Percentiles rank a stretch among this genome's conserved stretches.
These are phyloP conservation scores for Prionace glauca DNA, from an alignment of 2,797 vertebrate genomes.

Conservation along the genomic window DNA sequence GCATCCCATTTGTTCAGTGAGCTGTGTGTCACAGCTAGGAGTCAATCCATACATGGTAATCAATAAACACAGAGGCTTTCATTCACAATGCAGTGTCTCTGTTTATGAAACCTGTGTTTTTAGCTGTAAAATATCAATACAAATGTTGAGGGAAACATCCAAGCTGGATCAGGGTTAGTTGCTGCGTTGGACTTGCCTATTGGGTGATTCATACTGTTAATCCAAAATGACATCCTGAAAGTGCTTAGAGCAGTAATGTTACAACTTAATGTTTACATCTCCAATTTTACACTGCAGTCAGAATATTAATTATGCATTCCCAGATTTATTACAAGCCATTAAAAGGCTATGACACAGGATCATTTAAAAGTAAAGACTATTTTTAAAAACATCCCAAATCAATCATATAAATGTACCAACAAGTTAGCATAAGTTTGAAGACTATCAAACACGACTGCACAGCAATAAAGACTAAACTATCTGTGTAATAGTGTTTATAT, in stretches of 20 bases:
- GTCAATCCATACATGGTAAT: neutral
- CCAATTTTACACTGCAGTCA: neutral
- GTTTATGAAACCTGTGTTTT: neutral
- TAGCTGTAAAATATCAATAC: neutral
- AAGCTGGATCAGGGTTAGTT: neutral
- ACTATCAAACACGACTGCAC: too few relatives aligned
- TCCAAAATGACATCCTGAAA: neutral
- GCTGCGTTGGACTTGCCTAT: neutral
- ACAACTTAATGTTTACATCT: neutral
- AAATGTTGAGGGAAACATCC: neutral
- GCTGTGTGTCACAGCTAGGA: neutral
- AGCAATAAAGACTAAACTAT: too few relatives aligned
- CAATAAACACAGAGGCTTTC: neutral
- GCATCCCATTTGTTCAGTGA: neutral
- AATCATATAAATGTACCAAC: too few relatives aligned
- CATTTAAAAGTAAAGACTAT: too few relatives aligned
- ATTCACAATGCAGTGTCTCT: neutral
- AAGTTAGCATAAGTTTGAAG: too few relatives aligned
- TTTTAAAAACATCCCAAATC: too few relatives aligned
- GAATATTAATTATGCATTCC: neutral
- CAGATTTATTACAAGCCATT: too few relatives aligned
- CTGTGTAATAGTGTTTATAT: too few relatives aligned
- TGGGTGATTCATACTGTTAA: neutral
- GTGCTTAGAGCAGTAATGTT: neutral
- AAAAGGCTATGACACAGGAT: too few relatives aligned